Evolutionary conservation across 1,140 invertebrate genomes (phyloP).

Genomic region (Sminthurinus signatus): DNA sequence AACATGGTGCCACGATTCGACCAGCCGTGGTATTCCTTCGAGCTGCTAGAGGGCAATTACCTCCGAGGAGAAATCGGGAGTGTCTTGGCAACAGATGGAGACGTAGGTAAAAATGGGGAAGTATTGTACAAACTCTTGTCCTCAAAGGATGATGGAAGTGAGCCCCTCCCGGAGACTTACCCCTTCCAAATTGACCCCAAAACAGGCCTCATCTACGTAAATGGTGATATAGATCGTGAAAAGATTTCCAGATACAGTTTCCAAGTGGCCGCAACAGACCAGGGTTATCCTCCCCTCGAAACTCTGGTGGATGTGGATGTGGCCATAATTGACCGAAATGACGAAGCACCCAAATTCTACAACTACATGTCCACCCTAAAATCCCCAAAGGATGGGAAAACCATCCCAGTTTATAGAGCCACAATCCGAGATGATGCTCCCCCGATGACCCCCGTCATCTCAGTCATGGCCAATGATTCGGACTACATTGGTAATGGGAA

Average conservation of each 20-base stretch:
- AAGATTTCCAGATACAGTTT: constrained; percentile 62
- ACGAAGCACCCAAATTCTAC: constrained; percentile 58
- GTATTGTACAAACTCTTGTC: constrained; percentile 73
- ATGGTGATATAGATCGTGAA: constrained; percentile 72
- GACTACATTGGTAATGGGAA: constrained; percentile 78
- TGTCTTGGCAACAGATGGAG: constrained; percentile 66
- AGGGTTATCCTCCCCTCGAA: constrained; percentile 57
- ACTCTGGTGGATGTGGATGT: constrained; percentile 69
- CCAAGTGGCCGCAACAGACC: constrained; percentile 66
- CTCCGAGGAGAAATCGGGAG: constrained; percentile 62
- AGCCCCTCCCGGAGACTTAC: constrained; percentile 51
- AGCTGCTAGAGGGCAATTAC: constrained; percentile 69
- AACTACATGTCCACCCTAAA: constrained; percentile 53
- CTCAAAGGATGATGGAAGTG: constrained; percentile 52
- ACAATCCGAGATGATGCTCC: constrained; percentile 61
- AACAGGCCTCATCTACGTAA: constrained; percentile 67
- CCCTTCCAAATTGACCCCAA: constrained; percentile 66
- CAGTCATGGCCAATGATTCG: constrained; percentile 73
- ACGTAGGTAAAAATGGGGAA: constrained; percentile 66
- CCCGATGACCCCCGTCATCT: constrained; percentile 60
- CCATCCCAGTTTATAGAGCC: constrained; percentile 61
- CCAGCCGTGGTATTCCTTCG: constrained; percentile 73
- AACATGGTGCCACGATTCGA: constrained; percentile 77
- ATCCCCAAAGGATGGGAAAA: constrained; percentile 17
- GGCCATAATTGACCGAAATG: constrained; percentile 62